Evolutionary conservation across 2,888 invertebrate species (phyloP).

Genomic region (Diadegma fenestrale): DNA sequence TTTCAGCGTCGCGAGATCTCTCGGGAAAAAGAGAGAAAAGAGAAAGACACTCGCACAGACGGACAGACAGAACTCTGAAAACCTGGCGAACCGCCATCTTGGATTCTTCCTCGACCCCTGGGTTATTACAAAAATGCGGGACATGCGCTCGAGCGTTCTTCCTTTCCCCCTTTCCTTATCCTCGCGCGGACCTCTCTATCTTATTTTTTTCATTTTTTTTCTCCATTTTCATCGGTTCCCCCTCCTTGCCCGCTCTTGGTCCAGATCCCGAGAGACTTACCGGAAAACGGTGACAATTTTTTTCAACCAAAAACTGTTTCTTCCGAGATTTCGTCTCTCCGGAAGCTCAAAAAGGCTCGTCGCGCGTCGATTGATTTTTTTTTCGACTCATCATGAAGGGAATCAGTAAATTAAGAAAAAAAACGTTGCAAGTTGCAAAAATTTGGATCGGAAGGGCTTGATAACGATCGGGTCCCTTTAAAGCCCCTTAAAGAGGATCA

Average conservation of each 20-base stretch:
- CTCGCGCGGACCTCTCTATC: constrained; percentile 34
- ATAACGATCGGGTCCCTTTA: constrained; percentile 37
- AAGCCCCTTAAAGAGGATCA: constrained; percentile 22
- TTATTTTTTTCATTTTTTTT: constrained; percentile 12
- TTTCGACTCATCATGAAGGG: neutral
- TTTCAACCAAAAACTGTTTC: too few relatives aligned
- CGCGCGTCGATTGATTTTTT: neutral
- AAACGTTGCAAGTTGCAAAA: neutral
- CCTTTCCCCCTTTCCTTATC: constrained; percentile 31
- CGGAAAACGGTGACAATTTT: constrained; percentile 44
- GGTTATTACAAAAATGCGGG: constrained; percentile 80
- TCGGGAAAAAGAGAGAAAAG: constrained; percentile 25
- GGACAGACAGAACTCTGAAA: constrained; percentile 45
- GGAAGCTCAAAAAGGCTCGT: neutral
- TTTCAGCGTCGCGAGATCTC: constrained; percentile 55
- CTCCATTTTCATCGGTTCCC: neutral
- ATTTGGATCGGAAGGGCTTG: neutral
- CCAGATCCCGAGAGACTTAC: neutral
- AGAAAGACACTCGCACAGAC: constrained; percentile 51
- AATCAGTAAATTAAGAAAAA: neutral
- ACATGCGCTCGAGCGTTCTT: constrained; percentile 75
- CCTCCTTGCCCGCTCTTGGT: neutral
- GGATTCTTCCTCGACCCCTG: constrained; percentile 82
- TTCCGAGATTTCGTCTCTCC: too few relatives aligned
- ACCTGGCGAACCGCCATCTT: constrained; percentile 77